Evolutionary conservation across 2,888 invertebrate species (phyloP).

Genomic region (Scaptodrosophila latifasciaeformis): DNA sequence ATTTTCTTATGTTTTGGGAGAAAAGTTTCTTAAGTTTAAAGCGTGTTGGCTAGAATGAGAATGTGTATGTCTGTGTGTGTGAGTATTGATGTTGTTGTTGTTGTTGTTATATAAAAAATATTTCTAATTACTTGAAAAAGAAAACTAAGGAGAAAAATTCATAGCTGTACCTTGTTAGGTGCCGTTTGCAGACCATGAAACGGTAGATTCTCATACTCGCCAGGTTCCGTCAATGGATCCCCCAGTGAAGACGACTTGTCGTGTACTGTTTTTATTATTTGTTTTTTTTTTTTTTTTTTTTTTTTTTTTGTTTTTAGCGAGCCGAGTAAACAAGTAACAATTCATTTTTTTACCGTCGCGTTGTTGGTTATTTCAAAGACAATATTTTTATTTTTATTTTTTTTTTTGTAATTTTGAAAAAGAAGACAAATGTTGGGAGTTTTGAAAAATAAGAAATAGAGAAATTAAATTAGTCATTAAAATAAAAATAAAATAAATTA

Average conservation of each 20-base stretch:
- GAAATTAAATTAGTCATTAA: conserved; percentile 36
- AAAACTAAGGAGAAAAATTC: conserved; percentile 17
- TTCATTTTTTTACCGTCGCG: conserved; percentile 13
- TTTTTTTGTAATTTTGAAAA: conserved; percentile 30
- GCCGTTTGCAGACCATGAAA: conserved; percentile 96
- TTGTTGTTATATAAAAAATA: conserved; percentile 5
- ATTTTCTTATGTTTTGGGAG: background rate
- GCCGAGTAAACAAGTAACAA: no score
- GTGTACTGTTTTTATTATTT: conserved; percentile 70
- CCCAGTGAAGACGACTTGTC: conserved; percentile 76
- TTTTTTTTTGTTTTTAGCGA: conserved; percentile 27
- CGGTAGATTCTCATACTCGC: conserved; percentile 95
- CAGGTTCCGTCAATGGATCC: conserved; percentile 87
- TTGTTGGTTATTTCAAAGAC: conserved; percentile 12
- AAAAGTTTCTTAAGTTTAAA: conserved; percentile 7
- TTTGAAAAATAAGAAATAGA: conserved; percentile 14
- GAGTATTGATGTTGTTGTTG: conserved; percentile 13
- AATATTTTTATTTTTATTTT: conserved; percentile 15
- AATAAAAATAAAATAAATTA: conserved; percentile 28
- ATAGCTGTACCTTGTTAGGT: conserved; percentile 86
- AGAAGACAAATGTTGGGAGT: conserved; percentile 25
- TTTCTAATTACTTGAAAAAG: background rate
- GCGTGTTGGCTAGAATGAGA: conserved; percentile 1
- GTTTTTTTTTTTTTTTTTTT: conserved; percentile 29
- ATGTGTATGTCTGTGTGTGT: conserved; percentile 10